These are phyloP conservation scores for Caenorhabditis becei DNA, from an alignment of 2,888 invertebrate species.

Conservation along the genomic window DNA sequence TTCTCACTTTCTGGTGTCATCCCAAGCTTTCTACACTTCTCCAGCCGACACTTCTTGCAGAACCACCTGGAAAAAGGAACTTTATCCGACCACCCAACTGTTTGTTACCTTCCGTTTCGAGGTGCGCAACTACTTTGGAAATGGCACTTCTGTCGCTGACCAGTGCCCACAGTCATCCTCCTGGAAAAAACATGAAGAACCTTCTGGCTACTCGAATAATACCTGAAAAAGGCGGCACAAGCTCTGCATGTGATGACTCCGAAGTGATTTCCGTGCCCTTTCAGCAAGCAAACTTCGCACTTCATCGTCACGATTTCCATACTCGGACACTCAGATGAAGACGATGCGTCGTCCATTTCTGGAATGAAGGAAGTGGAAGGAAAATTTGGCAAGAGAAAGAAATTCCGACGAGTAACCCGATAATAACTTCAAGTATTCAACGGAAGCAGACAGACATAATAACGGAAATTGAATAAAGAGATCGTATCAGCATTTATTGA, in stretches of 20 bases:
- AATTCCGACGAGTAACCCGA: background rate
- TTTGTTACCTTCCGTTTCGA: slow-evolving; percentile 12
- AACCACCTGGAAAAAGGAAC: slow-evolving; percentile 3
- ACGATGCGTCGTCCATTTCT: slow-evolving; percentile 1
- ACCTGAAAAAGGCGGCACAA: slow-evolving; percentile 8
- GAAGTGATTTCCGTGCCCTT: slow-evolving; percentile 16
- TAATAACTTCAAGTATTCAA: background rate
- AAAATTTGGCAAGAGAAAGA: background rate
- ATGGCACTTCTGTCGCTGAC: slow-evolving; percentile 24
- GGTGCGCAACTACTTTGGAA: slow-evolving; percentile 7
- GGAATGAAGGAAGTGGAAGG: background rate
- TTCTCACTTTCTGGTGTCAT: slow-evolving; percentile 46
- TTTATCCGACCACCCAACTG: background rate
- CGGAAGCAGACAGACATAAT: background rate
- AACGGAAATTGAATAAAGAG: background rate
- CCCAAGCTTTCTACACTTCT: slow-evolving; percentile 25
- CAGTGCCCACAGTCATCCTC: slow-evolving; percentile 37
- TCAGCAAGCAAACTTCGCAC: slow-evolving; percentile 8
- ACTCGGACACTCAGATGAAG: slow-evolving; percentile 4
- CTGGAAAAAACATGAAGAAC: no score
- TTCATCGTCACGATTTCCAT: background rate
- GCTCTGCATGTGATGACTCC: slow-evolving; percentile 12
- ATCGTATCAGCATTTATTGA: no score
- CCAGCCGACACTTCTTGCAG: slow-evolving; percentile 47
- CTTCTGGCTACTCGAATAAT: background rate